Evolutionary conservation across 2,888 invertebrate genomes (phyloP).

Genomic region (Dermolepida albohirtum): DNA sequence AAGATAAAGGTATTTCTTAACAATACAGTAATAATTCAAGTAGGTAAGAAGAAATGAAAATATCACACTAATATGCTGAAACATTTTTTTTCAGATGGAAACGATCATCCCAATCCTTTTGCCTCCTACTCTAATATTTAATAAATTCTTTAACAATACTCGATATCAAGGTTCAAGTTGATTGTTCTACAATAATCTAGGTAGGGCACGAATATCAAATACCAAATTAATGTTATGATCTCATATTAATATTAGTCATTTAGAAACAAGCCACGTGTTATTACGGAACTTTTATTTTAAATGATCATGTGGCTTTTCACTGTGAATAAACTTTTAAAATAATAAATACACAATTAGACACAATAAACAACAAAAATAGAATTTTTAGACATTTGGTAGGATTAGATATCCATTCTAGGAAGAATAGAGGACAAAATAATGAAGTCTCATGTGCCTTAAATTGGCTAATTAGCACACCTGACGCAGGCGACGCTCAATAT

Average conservation of each 20-base stretch:
- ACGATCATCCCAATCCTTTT: too few relatives aligned
- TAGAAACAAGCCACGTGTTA: too few relatives aligned
- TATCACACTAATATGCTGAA: slow-evolving; percentile 42
- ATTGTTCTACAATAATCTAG: too few relatives aligned
- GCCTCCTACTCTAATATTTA: too few relatives aligned
- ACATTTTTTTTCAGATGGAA: slow-evolving; percentile 45
- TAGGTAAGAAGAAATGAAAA: slow-evolving; percentile 37
- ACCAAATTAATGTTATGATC: slow-evolving; percentile 19
- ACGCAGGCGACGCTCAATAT: slow-evolving; percentile 48
- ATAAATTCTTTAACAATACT: too few relatives aligned
- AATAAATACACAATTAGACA: not conserved
- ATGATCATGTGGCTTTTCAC: not conserved
- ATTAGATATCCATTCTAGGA: slow-evolving; percentile 32
- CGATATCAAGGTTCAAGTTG: too few relatives aligned
- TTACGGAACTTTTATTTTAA: too few relatives aligned
- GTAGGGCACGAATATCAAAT: slow-evolving; percentile 7
- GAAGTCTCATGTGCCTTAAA: not conserved
- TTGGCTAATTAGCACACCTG: slow-evolving; percentile 47
- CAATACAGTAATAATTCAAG: slow-evolving; percentile 34
- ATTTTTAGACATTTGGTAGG: slow-evolving; percentile 1
- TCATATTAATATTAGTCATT: not conserved
- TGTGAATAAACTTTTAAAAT: not conserved
- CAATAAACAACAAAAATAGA: not conserved
- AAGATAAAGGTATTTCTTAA: slow-evolving; percentile 30
- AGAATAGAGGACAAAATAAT: slow-evolving; percentile 9